These are phyloP conservation scores for Drosophila pseudoobscura DNA, from an alignment of 1,140 invertebrate species.

Conservation along the genomic window DNA sequence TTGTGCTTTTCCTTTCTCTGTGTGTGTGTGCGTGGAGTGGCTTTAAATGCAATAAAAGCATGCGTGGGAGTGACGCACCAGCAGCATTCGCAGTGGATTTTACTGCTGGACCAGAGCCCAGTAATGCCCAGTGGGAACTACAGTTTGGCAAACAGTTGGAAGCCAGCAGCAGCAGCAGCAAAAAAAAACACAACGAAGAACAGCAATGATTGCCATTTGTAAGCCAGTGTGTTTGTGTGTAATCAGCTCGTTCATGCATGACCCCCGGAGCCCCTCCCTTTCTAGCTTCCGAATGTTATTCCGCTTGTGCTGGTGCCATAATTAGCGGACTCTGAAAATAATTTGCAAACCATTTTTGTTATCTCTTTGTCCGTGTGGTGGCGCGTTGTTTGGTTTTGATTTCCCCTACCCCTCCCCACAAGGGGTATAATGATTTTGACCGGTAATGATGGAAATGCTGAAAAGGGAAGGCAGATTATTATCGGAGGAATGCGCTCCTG, in stretches of 20 bases:
- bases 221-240: conserved; percentile 34
- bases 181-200: not conserved
- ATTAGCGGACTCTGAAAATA: conserved; percentile 62
- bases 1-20: not conserved
- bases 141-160: conserved; percentile 18
- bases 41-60: conserved; percentile 60
- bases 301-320: conserved; percentile 56
- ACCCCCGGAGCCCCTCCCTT: not conserved
- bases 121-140: not conserved
- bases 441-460: no score
- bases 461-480: no score
- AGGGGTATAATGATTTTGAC: no score
- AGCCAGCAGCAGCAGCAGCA: not conserved
- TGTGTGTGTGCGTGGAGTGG: conserved; percentile 30
- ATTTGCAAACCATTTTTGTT: conserved; percentile 56
- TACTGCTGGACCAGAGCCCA: conserved; percentile 24
- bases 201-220: conserved; percentile 36
- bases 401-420: no score
- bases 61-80: not conserved
- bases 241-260: conserved; percentile 59
- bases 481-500: no score
- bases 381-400: conserved; percentile 1
- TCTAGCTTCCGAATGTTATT: conserved; percentile 28
- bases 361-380: conserved; percentile 33
- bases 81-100: not conserved